These are phyloP conservation scores for Rissa tridactyla DNA, from an alignment of 2,113 vertebrate species.

Conservation along the genomic window DNA sequence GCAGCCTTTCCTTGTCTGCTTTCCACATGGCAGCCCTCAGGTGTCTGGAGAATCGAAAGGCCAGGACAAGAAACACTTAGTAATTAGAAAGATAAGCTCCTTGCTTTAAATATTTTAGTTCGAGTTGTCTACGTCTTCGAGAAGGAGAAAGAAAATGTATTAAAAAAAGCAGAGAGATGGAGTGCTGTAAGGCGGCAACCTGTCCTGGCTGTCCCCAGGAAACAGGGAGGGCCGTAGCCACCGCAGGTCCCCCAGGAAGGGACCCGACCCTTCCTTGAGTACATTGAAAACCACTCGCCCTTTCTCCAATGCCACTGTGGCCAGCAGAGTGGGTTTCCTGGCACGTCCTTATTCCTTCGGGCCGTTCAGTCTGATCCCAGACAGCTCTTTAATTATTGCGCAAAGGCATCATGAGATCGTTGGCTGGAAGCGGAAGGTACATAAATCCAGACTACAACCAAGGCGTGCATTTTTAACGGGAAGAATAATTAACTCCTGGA, in stretches of 20 bases:
- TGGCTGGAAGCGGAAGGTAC: not conserved
- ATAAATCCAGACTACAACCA: no score
- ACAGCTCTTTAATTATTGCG: not conserved
- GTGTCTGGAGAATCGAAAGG: conserved; percentile 1
- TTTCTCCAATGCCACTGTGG: accelerated
- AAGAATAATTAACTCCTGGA: not conserved
- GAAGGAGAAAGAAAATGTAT: not conserved
- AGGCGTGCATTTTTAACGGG: not conserved
- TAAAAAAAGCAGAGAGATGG: not conserved
- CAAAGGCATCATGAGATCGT: not conserved
- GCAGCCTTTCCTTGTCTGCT: conserved; percentile 17
- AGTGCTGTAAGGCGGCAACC: not conserved
- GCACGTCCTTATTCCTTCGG: not conserved
- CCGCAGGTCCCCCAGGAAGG: no score
- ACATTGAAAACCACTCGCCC: not conserved
- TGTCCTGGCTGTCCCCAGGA: not conserved
- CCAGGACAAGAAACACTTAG: not conserved
- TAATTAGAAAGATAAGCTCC: not conserved
- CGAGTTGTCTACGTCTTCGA: accelerated
- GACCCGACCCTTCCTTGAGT: not conserved
- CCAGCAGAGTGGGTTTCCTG: not conserved
- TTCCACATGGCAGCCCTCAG: conserved; percentile 62
- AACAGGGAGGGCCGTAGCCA: not conserved
- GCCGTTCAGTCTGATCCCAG: not conserved
- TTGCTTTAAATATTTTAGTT: not conserved